Percentiles rank a stretch among this genome's conserved stretches.
Conservation (phyloP, 1,140 invertebrate genomes). For the Plutomurus gul region DNA sequence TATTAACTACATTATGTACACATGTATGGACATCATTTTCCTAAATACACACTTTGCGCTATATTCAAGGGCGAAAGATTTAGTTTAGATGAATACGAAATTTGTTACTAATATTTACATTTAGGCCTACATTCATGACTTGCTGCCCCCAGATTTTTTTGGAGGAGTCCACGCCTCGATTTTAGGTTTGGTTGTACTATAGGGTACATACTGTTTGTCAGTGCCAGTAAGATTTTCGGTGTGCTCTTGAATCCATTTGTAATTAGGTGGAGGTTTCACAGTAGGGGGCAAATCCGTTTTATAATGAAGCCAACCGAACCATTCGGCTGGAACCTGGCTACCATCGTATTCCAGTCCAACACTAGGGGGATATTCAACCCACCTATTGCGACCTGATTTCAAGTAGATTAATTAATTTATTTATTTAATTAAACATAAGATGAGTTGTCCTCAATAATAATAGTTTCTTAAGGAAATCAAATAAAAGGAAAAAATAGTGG, state of each 20-base stretch:
- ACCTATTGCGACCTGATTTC: slow-evolving; percentile 84
- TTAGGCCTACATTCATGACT: neutral
- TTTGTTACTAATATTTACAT: no score
- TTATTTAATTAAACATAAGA: no score
- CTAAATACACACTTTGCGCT: no score
- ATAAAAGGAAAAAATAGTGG: neutral
- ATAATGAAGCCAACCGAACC: slow-evolving; percentile 86
- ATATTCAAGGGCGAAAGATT: no score
- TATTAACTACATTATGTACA: no score
- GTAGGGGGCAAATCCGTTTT: slow-evolving; percentile 77
- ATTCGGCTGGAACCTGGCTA: slow-evolving; percentile 88
- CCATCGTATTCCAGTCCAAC: slow-evolving; percentile 87
- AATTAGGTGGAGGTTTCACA: slow-evolving; percentile 56
- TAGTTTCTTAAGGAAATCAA: no score
- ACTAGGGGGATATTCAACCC: slow-evolving; percentile 84
- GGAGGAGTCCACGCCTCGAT: slow-evolving; percentile 81
- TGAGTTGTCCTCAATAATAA: no score
- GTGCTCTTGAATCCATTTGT: slow-evolving; percentile 79
- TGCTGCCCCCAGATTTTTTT: slow-evolving; percentile 35
- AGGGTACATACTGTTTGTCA: slow-evolving; percentile 76
- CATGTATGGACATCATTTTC: no score
- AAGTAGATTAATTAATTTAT: no score
- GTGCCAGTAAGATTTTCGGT: slow-evolving; percentile 83
- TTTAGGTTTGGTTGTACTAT: slow-evolving; percentile 82
- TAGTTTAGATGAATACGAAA: no score